Percentiles rank a stretch among this genome's conserved stretches.
phyloP scores from a whole-genome alignment of 2,113 vertebrate species.

The Phalacrocorax carbo region DNA sequence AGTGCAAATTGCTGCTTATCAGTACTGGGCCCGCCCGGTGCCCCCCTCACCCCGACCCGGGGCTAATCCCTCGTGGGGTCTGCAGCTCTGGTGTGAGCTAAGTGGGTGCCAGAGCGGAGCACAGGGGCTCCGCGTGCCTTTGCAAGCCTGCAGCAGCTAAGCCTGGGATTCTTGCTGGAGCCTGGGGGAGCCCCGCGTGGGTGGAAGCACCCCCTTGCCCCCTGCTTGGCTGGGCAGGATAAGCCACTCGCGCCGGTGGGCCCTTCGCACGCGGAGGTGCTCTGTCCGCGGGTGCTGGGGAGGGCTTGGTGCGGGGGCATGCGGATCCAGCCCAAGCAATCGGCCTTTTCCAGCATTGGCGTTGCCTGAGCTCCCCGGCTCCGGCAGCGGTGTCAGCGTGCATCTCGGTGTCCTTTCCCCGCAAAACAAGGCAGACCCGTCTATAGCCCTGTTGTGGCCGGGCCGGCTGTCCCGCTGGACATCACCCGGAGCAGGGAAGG shows the following conservation, averaged over 20 bases:
- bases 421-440: not conserved
- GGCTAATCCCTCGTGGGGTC: not conserved
- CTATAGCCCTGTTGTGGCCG: rapidly evolving
- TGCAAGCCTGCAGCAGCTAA: not conserved
- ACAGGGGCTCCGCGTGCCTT: not conserved
- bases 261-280: not conserved
- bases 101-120: not conserved
- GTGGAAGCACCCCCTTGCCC: no score
- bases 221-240: rapidly evolving
- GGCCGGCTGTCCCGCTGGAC: not conserved
- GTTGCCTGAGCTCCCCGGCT: not conserved
- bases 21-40: no score
- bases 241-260: not conserved
- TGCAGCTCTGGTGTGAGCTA: not conserved
- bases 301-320: no score
- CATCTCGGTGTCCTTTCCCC: no score
- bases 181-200: no score
- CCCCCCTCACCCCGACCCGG: no score
- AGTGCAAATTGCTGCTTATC: not conserved
- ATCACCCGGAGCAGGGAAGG: not conserved
- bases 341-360: rapidly evolving
- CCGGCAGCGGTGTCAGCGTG: rapidly evolving
- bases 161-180: not conserved
- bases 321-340: no score
- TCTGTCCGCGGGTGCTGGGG: not conserved